Conservation (phyloP, 2,113 vertebrate genomes). For the Pachyramphus minor region DNA sequence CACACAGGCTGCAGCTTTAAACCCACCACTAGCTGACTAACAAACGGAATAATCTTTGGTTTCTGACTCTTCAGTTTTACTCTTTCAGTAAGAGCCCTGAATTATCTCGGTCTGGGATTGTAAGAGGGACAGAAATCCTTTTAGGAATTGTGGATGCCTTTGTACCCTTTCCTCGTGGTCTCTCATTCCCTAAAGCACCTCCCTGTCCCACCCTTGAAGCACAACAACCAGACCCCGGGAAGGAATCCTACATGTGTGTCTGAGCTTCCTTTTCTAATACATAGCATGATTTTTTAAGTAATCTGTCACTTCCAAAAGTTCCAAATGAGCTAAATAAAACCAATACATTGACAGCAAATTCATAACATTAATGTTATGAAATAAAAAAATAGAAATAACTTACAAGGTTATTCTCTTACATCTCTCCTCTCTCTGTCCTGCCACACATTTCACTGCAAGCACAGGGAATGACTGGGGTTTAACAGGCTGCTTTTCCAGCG, state of each 20-base stretch:
- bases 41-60: neutral
- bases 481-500: neutral
- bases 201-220: neutral
- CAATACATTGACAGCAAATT: neutral
- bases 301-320: neutral
- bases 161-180: neutral
- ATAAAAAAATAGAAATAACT: neutral
- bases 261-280: neutral
- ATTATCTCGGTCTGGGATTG: neutral
- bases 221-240: neutral
- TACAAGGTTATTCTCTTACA: neutral
- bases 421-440: neutral
- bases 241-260: neutral
- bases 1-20: neutral
- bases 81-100: neutral
- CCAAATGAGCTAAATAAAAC: neutral
- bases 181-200: neutral
- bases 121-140: neutral
- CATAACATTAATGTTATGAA: neutral
- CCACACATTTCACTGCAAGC: neutral
- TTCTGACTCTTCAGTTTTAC: neutral
- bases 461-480: rapidly evolving
- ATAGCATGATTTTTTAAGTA: neutral
- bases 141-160: neutral
- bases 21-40: rapidly evolving